A percentile compares a stretch with the other conserved stretches of the same genome.
These are phyloP conservation scores for Diploptera punctata DNA, from an alignment of 2,888 invertebrate species.

Conservation along the genomic window DNA sequence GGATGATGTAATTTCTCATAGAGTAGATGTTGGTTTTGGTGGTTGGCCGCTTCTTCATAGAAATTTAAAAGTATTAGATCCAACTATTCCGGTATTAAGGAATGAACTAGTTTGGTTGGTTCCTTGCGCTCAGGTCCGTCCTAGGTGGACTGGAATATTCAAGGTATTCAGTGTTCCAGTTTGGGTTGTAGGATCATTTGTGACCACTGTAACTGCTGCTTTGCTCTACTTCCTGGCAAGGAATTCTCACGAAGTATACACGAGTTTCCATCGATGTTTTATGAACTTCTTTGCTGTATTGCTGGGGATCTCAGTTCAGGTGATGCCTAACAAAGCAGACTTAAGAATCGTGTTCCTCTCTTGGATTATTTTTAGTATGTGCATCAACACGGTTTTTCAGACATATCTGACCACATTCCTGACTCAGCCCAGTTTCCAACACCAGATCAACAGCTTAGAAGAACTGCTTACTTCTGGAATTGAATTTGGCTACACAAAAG, in stretches of 20 bases:
- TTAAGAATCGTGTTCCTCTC: background rate
- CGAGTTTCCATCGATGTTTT: background rate
- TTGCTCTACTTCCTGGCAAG: background rate
- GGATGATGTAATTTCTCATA: background rate
- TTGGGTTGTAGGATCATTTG: background rate
- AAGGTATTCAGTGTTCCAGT: background rate
- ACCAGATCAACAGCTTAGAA: slow-evolving; percentile 1
- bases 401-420: background rate
- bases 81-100: background rate
- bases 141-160: background rate
- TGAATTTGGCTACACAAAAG: background rate
- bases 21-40: slow-evolving; percentile 9
- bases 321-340: background rate
- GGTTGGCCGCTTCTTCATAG: background rate
- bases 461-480: background rate
- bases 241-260: background rate
- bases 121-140: background rate
- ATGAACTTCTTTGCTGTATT: background rate
- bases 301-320: background rate
- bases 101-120: slow-evolving; percentile 13
- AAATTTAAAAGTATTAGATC: background rate
- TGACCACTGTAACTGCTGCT: background rate
- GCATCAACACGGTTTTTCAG: background rate
- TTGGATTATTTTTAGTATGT: background rate
- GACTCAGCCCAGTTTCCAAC: background rate